A percentile compares a stretch with the other conserved stretches of the same genome.
Evolutionary conservation across 1,140 invertebrate species (phyloP).

Genomic region (Saccostrea glomerata): DNA sequence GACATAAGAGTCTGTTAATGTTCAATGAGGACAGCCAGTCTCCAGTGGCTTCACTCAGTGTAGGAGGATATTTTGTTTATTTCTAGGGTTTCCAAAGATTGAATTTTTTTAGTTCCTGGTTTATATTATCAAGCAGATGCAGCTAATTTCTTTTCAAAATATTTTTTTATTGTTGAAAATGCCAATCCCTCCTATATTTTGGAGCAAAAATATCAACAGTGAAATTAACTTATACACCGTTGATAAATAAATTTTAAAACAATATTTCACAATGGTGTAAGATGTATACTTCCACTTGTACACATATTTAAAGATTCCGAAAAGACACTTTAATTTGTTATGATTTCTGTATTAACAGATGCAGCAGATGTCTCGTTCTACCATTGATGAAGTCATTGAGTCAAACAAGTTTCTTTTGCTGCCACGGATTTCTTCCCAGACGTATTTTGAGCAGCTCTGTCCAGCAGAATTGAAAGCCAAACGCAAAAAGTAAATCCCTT

Average conservation of each 20-base stretch:
- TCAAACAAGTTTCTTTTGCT: constrained; percentile 93
- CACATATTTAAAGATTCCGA: too few relatives aligned
- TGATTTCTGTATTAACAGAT: constrained; percentile 65
- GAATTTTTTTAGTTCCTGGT: too few relatives aligned
- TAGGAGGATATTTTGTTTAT: constrained; percentile 49
- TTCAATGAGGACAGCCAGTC: constrained; percentile 92
- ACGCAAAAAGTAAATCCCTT: constrained; percentile 82
- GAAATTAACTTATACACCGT: too few relatives aligned
- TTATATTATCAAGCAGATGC: too few relatives aligned
- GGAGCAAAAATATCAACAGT: too few relatives aligned
- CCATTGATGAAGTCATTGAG: constrained; percentile 92
- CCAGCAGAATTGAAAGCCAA: constrained; percentile 90
- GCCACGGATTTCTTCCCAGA: constrained; percentile 94
- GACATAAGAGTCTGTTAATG: constrained; percentile 90
- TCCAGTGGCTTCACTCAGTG: constrained; percentile 88
- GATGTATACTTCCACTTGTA: too few relatives aligned
- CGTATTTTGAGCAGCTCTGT: constrained; percentile 90
- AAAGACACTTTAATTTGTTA: neutral
- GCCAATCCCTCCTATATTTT: too few relatives aligned
- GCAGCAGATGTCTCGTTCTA: constrained; percentile 77
- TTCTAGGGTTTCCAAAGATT: neutral
- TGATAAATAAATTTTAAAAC: too few relatives aligned
- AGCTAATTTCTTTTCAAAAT: too few relatives aligned
- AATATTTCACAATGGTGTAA: neutral
- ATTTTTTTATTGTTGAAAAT: too few relatives aligned